Conservation (phyloP, 2,113 vertebrate species). For the human region DNA sequence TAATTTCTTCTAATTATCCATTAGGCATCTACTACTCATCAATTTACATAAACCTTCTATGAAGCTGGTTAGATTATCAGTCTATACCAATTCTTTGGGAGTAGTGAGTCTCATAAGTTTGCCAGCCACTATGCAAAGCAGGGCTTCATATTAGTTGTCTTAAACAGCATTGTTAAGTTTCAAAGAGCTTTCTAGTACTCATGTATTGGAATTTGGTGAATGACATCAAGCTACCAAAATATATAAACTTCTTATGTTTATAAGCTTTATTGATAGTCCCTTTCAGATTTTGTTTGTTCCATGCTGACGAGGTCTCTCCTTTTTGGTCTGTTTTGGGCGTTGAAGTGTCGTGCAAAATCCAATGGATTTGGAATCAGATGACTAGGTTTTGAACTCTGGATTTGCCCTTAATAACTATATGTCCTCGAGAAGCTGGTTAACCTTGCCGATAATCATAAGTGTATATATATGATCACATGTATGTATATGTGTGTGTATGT, state of each 20-base stretch:
- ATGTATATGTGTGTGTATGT: neutral
- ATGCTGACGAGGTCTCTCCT: neutral
- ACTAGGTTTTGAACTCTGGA: neutral
- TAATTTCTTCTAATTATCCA: neutral
- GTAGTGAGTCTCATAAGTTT: neutral
- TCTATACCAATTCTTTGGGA: neutral
- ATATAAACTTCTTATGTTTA: neutral
- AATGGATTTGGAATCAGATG: neutral
- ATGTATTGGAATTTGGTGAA: neutral
- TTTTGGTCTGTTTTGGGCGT: neutral
- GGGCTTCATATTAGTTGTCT: neutral
- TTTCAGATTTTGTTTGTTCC: neutral
- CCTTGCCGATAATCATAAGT: neutral
- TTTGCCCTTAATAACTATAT: neutral
- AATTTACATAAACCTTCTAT: conserved; percentile 1
- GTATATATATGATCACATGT: neutral
- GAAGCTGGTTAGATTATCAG: neutral
- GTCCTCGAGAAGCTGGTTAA: neutral
- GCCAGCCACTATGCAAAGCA: neutral
- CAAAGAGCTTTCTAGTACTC: neutral
- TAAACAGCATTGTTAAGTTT: conserved; percentile 15
- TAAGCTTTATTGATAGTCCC: neutral
- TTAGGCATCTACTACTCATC: neutral
- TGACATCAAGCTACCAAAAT: neutral
- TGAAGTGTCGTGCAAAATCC: neutral